phyloP scores from a whole-genome alignment of 92 coral and sea anemone species.

The Pocillopora meandrina region DNA sequence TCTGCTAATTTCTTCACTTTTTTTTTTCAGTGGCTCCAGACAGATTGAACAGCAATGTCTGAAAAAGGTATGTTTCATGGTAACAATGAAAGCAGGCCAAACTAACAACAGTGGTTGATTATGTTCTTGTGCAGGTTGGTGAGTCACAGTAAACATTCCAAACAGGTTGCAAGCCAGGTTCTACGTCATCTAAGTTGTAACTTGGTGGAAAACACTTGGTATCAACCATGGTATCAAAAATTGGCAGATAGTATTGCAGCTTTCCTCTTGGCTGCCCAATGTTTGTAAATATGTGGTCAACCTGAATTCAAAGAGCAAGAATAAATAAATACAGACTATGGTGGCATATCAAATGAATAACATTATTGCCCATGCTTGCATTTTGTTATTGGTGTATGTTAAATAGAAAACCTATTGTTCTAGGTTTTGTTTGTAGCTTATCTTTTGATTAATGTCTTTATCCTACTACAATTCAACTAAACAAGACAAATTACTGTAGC shows the following conservation, averaged over 20 bases:
- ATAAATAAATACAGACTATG: neutral
- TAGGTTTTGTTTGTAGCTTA: too few species aligned
- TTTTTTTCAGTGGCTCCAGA: slow-evolving; percentile 22
- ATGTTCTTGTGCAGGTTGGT: slow-evolving; percentile 11
- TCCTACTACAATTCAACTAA: neutral
- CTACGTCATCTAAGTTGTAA: slow-evolving; percentile 14
- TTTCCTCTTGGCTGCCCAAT: slow-evolving; percentile 51
- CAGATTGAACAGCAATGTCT: slow-evolving; percentile 35
- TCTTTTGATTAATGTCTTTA: too few species aligned
- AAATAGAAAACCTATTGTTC: too few species aligned
- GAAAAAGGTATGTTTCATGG: slow-evolving; percentile 27
- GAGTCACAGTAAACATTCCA: slow-evolving; percentile 41
- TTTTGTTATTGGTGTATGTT: neutral
- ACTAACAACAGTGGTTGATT: slow-evolving; percentile 5
- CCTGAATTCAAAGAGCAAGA: slow-evolving; percentile 25
- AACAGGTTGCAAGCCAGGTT: slow-evolving; percentile 33
- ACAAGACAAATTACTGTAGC: neutral
- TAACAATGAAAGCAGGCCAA: slow-evolving; percentile 43
- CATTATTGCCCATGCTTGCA: neutral
- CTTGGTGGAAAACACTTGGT: slow-evolving; percentile 42
- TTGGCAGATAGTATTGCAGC: slow-evolving; percentile 28
- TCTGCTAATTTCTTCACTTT: slow-evolving; percentile 23
- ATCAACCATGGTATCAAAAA: slow-evolving; percentile 25
- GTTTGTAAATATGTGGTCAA: slow-evolving; percentile 30
- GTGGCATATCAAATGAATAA: too few species aligned